A percentile compares a stretch with the other conserved stretches of the same genome.
phyloP scores from a whole-genome alignment of 1,140 invertebrate species.

The Plutomurus gul region DNA sequence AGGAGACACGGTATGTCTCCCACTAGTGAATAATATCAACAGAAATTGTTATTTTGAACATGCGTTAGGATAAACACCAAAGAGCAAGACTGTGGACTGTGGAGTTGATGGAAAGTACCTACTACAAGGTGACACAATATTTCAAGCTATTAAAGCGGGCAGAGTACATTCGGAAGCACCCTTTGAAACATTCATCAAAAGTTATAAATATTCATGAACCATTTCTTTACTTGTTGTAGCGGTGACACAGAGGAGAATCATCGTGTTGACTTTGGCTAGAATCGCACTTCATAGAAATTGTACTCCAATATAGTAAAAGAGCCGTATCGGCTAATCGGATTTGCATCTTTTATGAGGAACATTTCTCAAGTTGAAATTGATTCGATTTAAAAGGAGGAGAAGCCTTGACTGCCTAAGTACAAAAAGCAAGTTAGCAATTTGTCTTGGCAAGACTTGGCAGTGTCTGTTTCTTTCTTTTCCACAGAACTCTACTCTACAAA shows the following conservation, averaged over 20 bases:
- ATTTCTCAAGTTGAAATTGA: conserved; percentile 31
- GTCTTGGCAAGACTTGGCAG: conserved; percentile 1
- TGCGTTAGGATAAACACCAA: too few relatives aligned
- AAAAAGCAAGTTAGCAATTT: conserved; percentile 27
- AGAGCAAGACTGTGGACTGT: too few relatives aligned
- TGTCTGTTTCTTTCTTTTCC: neutral
- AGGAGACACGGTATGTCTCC: too few relatives aligned
- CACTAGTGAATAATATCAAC: too few relatives aligned
- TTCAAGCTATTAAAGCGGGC: conserved; percentile 3
- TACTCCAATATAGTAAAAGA: neutral
- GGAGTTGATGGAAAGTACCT: too few relatives aligned
- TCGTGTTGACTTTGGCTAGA: conserved; percentile 11
- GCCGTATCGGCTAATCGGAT: conserved; percentile 23
- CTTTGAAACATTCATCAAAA: conserved; percentile 11
- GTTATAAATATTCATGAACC: conserved; percentile 30
- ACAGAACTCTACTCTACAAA: neutral
- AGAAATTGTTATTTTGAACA: too few relatives aligned
- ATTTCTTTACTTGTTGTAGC: neutral
- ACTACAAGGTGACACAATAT: too few relatives aligned
- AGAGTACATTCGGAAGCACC: neutral
- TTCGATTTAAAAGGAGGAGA: conserved; percentile 27
- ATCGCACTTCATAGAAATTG: neutral
- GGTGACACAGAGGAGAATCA: neutral
- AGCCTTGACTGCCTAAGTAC: conserved; percentile 20
- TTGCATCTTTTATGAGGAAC: conserved; percentile 32